Evolutionary conservation across 1,140 invertebrate species (phyloP).

Genomic region (Belonocnema kinseyi): DNA sequence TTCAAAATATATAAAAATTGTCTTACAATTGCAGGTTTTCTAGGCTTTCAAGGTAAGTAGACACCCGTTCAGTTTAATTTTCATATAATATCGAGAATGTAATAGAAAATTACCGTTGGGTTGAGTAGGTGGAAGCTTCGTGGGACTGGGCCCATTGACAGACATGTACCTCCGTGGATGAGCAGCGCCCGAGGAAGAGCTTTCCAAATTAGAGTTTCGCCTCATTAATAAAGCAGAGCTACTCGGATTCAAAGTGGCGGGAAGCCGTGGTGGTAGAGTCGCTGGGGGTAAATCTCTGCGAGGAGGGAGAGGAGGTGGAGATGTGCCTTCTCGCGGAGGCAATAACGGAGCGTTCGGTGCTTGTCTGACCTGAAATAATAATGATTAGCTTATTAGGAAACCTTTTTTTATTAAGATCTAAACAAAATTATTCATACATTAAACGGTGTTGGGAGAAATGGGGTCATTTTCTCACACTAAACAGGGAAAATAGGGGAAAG

Average conservation of each 20-base stretch:
- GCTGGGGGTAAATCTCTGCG: conserved; percentile 72
- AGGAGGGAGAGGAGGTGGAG: conserved; percentile 80
- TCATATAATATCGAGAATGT: too few species aligned
- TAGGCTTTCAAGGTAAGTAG: too few species aligned
- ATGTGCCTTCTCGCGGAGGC: conserved; percentile 78
- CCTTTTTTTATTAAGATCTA: too few species aligned
- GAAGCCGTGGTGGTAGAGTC: conserved; percentile 73
- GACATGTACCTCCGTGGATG: conserved; percentile 70
- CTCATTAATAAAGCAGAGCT: conserved; percentile 68
- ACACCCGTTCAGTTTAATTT: too few species aligned
- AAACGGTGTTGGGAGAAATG: too few species aligned
- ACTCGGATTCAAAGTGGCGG: conserved; percentile 63
- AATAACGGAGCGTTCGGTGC: conserved; percentile 78
- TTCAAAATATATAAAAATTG: too few species aligned
- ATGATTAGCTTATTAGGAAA: conserved; percentile 34
- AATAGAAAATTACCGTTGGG: conserved; percentile 66
- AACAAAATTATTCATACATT: too few species aligned
- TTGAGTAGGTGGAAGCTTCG: conserved; percentile 68
- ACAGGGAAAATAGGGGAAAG: too few species aligned
- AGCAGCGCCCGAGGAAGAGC: conserved; percentile 58
- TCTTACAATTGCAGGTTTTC: too few species aligned
- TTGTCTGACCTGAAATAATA: conserved; percentile 73
- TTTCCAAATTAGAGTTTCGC: conserved; percentile 73
- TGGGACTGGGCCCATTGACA: conserved; percentile 73
- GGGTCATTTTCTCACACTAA: too few species aligned